Evolutionary conservation across 2,888 invertebrate genomes (phyloP), one percentile per base, ranked within the genome.

Genomic region (Spatulosminthurus flaviceps): DNA sequence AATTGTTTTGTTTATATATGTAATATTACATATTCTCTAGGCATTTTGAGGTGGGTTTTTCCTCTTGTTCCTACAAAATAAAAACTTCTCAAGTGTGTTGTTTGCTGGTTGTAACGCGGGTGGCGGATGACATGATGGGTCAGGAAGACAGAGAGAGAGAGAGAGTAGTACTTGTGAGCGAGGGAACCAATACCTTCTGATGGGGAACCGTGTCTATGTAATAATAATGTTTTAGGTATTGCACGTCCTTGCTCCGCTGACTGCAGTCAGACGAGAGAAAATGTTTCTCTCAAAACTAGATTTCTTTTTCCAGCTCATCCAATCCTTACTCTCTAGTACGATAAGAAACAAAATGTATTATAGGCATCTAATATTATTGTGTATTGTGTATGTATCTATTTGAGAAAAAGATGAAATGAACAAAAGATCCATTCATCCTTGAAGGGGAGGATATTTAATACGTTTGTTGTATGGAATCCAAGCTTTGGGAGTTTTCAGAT

Each of bases 351-450:
- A 67, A 67, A 67, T 67, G 29, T 29, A 67, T 67, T 67, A 29
- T 42, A 71, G 21, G 4, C 42, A 51, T 42, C 72, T 42, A 72
- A 72, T 72, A 72, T 72, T 72, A 72, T 72, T 43, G 43, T 41
- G 24, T 42, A 21, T 43, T 67, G 19, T 67, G n/a, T 43, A 4
- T 71, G 22, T 78, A 80, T 78, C 79, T 78, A 60, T 78, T 76
- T 77, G 78, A 81, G 78, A 72, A 78, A 79, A 82, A 83, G 78
- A 81, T 79, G 81, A 79, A 78, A 81, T 80, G 81, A 83, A 83
- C 83, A 83, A 83, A 83, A 82, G 83, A 82, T 79, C 81, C 81
- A 82, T 82, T 83, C 82, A 83, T 82, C 81, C 83, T 82, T 81
- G 81, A 83, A 82, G 82, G 81, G 80, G 81, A 82, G 79, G 82